Conservation (phyloP, 1,140 invertebrate species). For the Psilanteris sp. region DNA sequence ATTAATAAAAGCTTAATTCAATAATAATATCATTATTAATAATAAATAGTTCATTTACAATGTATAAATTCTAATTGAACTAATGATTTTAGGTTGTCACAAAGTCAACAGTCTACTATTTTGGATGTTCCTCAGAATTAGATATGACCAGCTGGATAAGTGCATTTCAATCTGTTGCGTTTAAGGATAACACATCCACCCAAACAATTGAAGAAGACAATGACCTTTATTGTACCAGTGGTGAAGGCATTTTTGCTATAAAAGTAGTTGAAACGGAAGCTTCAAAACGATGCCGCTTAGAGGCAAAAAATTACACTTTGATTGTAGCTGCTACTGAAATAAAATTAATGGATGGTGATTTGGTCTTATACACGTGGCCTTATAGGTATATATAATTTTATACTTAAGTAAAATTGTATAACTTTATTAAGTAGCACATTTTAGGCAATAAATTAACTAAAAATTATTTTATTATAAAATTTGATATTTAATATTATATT, state of each 20-base stretch:
- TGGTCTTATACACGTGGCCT: constrained; percentile 90
- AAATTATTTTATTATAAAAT: no score
- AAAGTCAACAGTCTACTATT: constrained; percentile 85
- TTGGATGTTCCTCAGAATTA: constrained; percentile 85
- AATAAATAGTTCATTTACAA: no score
- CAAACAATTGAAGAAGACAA: constrained; percentile 91
- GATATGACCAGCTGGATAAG: constrained; percentile 88
- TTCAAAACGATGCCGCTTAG: constrained; percentile 86
- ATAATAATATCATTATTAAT: no score
- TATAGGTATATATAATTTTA: constrained; percentile 81
- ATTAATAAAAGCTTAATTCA: no score
- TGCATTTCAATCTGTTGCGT: constrained; percentile 90
- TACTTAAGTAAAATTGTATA: no score
- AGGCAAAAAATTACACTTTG: constrained; percentile 85
- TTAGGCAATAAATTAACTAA: no score
- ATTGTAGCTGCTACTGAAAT: constrained; percentile 86
- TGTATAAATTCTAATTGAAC: no score
- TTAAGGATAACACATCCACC: constrained; percentile 84
- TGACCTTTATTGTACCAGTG: constrained; percentile 90
- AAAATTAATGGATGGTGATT: constrained; percentile 85
- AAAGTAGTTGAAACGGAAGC: constrained; percentile 89
- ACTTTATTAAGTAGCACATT: no score
- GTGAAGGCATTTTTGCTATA: constrained; percentile 88
- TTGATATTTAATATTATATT: no score
- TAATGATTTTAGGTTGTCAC: constrained; percentile 82